A percentile compares a stretch with the other conserved stretches of the same genome.
These are phyloP conservation scores for Boloria euphrosyne DNA, from an alignment of 2,888 invertebrate genomes.

Conservation along the genomic window DNA sequence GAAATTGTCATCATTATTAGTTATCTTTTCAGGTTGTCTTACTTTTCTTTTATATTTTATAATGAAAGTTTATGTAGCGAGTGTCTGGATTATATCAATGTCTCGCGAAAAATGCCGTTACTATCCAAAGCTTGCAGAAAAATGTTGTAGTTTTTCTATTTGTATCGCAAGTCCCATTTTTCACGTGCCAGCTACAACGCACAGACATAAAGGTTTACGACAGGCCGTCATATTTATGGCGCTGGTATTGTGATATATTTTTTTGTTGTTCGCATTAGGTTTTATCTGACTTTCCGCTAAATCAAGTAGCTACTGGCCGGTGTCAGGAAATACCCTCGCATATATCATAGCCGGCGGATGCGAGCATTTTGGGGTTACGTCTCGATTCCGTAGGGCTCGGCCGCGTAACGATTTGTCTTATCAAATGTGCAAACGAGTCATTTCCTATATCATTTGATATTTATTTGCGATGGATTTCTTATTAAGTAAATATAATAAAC, in stretches of 20 bases:
- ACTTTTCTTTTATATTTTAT: background rate
- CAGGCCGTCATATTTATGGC: slow-evolving; percentile 81
- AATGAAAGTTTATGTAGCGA: slow-evolving; percentile 31
- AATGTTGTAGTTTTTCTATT: slow-evolving; percentile 55
- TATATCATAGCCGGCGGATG: slow-evolving; percentile 76
- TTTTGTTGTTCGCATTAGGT: slow-evolving; percentile 82
- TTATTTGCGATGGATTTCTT: background rate
- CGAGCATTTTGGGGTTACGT: slow-evolving; percentile 76
- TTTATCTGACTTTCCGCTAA: slow-evolving; percentile 83
- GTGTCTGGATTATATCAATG: slow-evolving; percentile 29
- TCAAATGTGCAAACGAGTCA: slow-evolving; percentile 59
- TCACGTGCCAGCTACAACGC: slow-evolving; percentile 77
- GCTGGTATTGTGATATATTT: slow-evolving; percentile 79
- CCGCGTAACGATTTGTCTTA: slow-evolving; percentile 65
- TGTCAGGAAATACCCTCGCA: slow-evolving; percentile 80
- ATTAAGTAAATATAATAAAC: background rate
- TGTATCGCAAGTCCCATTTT: slow-evolving; percentile 73
- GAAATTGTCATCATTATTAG: too few relatives aligned
- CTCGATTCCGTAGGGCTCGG: slow-evolving; percentile 63
- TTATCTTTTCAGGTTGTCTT: too few relatives aligned
- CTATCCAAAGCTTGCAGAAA: slow-evolving; percentile 43
- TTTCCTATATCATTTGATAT: slow-evolving; percentile 50
- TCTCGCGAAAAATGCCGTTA: slow-evolving; percentile 40
- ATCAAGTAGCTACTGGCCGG: slow-evolving; percentile 83
- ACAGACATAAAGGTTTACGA: slow-evolving; percentile 82